Evolutionary conservation across 2,113 vertebrate species (phyloP), one percentile per base, ranked within the genome.

Genomic region (Dunckerocampus dactyliophorus): DNA sequence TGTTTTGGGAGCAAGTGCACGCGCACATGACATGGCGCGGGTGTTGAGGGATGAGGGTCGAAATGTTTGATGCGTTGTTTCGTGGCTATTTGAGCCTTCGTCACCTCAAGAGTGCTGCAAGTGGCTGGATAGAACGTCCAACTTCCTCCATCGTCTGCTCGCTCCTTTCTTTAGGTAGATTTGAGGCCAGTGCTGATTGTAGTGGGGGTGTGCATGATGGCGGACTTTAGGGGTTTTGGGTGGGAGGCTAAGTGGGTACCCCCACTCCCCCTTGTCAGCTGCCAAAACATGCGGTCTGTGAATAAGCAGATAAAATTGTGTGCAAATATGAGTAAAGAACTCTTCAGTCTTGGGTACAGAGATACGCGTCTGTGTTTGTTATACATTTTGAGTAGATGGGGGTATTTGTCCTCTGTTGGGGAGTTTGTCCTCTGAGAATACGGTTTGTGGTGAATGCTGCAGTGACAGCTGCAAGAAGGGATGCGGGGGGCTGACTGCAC

Each of bases 281-380:
- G 90, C 90, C 93, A 92, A 92, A 88, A 89, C 54, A 47, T 63
- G 76, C 88, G 89, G 94, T 91, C 94, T 97, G 95, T 58, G 67
- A 88, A 69, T 9, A 21, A 77, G 90, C 91, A 94, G 94, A 98
- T 97, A 97, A 96, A 90, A 91, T 82, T 81, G 82, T 78, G 89
- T 58, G 89, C 13, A 20, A 45, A 59, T 65, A 53, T 9, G 59
- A 79, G 67, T 78, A 20, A 19, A 81, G 62, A 81, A 78, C 20
- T 22, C 68, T 54, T 65, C 31, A 20, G 62, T 69, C 75, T 65
- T 71, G 88, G 83, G 91, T 89, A 84, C 56, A 57, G 76, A 89
- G 90, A 93, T 89, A 82, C 50, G 87, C 72, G 79, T 80, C 76
- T 74, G 81, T 84, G 85, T 76, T 80, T 82, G 82, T 84, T 71